Evolutionary conservation across 2,797 vertebrate genomes (phyloP).

Genomic region (Phataginus tetradactyla): DNA sequence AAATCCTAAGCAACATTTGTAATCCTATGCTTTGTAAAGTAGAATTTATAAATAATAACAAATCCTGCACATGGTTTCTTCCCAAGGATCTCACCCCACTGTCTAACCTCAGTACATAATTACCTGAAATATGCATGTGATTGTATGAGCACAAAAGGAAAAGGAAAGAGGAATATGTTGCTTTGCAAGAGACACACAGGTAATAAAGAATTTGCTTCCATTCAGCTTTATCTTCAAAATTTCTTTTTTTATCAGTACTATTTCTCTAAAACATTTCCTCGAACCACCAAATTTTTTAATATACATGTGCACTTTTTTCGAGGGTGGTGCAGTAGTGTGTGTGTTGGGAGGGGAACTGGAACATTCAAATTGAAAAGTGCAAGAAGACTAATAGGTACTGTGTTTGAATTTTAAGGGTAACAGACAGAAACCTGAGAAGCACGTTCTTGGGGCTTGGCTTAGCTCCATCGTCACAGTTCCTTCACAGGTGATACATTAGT

Average conservation of each 20-base stretch:
- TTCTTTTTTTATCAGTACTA: neutral
- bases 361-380: neutral
- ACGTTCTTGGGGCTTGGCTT: neutral
- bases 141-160: neutral
- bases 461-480: neutral
- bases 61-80: neutral
- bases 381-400: neutral
- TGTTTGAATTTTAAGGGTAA: neutral
- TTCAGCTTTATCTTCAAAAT: neutral
- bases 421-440: neutral
- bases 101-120: neutral
- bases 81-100: neutral
- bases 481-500: neutral
- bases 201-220: neutral
- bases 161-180: neutral
- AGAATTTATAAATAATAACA: neutral
- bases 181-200: neutral
- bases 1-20: neutral
- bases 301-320: neutral
- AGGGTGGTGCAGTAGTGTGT: neutral
- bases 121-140: neutral
- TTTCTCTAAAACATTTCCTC: neutral
- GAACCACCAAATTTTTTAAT: neutral
- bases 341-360: neutral
- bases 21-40: neutral